Percentiles rank a stretch among this genome's conserved stretches.
These are phyloP conservation scores for Ptychochromis oligacanthus DNA, from an alignment of 2,113 vertebrate species.

Conservation along the genomic window DNA sequence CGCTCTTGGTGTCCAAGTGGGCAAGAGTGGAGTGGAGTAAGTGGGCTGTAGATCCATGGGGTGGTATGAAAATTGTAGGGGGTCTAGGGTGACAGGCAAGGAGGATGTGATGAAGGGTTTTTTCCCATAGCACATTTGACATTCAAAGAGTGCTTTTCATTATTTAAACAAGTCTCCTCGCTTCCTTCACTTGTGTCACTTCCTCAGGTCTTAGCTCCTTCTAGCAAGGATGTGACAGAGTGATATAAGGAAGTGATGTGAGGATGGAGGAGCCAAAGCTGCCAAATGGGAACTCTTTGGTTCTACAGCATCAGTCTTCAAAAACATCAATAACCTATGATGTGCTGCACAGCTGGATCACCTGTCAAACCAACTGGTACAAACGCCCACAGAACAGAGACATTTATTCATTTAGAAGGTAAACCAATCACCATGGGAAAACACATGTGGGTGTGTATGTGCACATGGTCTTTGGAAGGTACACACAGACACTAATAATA, in stretches of 20 bases:
- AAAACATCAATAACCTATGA: background rate
- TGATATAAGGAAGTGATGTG: background rate
- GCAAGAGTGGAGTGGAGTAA: background rate
- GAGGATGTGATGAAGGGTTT: background rate
- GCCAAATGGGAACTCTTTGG: background rate
- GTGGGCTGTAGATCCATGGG: background rate
- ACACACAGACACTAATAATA: constrained; percentile 21
- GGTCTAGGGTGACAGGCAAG: background rate
- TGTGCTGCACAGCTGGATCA: background rate
- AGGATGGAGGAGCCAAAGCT: background rate
- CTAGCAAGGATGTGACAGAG: background rate
- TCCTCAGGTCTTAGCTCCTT: background rate
- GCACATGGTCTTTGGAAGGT: constrained; percentile 7
- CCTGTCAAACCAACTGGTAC: background rate
- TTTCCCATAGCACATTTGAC: background rate
- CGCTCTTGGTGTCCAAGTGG: background rate
- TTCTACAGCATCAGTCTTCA: background rate
- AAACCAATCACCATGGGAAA: background rate
- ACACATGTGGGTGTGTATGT: background rate
- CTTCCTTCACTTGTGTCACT: background rate
- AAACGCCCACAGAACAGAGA: background rate
- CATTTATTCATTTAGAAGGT: background rate
- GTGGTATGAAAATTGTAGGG: background rate
- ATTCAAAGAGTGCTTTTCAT: background rate
- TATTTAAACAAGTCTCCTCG: background rate